Conservation (phyloP, 2,113 vertebrate genomes). For the Beaufortia kweichowensis region DNA sequence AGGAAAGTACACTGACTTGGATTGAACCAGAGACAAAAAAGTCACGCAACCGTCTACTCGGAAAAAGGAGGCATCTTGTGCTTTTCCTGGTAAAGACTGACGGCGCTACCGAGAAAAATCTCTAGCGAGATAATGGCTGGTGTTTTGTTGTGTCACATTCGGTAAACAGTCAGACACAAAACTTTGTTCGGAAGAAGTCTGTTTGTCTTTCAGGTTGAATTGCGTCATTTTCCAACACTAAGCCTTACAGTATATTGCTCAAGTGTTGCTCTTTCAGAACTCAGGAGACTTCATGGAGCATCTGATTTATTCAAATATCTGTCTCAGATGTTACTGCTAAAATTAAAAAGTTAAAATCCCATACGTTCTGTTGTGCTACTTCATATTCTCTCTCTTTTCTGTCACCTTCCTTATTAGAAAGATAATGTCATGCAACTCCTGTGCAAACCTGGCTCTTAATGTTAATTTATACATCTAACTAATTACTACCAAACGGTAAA, state of each 20-base stretch:
- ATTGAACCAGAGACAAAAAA: constrained; percentile 41
- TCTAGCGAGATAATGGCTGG: constrained; percentile 7
- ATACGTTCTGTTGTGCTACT: no score
- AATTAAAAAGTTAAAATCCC: not conserved
- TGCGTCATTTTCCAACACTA: constrained; percentile 5
- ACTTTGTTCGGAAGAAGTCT: not conserved
- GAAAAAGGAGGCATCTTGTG: constrained; percentile 18
- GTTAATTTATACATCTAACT: constrained; percentile 99
- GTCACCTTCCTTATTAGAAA: constrained; percentile 52
- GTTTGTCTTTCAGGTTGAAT: constrained; percentile 10
- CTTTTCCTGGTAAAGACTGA: constrained; percentile 26
- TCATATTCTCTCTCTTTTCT: constrained; percentile 33
- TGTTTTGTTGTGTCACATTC: constrained; percentile 20
- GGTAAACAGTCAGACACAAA: not conserved
- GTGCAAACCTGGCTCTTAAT: constrained; percentile 89
- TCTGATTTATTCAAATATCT: not conserved
- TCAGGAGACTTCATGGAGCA: not conserved
- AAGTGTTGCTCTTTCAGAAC: not conserved
- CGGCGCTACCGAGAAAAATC: constrained; percentile 18
- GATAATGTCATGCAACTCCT: constrained; percentile 89
- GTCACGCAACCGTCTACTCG: constrained; percentile 24
- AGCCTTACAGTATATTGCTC: not conserved
- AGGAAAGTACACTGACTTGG: constrained; percentile 58
- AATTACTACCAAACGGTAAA: constrained; percentile 96
- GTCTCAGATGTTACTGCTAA: not conserved